These are phyloP conservation scores for Ctena decussata DNA, from an alignment of 2,888 invertebrate genomes.

Conservation along the genomic window DNA sequence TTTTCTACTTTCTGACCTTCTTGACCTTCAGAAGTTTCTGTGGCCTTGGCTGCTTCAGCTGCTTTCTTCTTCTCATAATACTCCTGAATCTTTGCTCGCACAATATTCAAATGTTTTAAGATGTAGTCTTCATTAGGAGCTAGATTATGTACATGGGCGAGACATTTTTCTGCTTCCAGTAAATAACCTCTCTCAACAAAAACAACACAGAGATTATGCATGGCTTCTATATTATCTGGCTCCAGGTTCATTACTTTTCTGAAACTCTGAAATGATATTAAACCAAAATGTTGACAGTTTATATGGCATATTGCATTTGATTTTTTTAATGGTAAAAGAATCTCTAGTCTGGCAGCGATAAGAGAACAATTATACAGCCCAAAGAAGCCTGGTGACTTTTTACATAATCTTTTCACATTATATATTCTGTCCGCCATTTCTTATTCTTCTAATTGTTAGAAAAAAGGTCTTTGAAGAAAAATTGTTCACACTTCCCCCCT, in stretches of 20 bases:
- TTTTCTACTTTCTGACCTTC: conserved; percentile 14
- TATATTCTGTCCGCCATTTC: too few relatives aligned
- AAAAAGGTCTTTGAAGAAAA: too few relatives aligned
- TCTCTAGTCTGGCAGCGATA: too few relatives aligned
- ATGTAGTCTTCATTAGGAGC: conserved; percentile 98
- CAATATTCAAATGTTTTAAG: conserved; percentile 95
- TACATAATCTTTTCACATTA: too few relatives aligned
- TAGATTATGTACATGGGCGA: conserved; percentile 91
- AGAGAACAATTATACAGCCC: too few relatives aligned
- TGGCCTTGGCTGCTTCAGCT: conserved; percentile 14
- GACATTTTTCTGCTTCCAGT: conserved; percentile 94
- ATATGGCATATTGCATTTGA: too few relatives aligned
- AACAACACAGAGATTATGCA: conserved; percentile 98
- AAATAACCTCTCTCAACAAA: conserved; percentile 96
- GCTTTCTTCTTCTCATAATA: conserved; percentile 37
- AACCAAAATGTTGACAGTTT: too few relatives aligned
- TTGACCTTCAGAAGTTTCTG: conserved; percentile 4
- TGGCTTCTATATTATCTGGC: conserved; percentile 96
- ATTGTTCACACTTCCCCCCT: too few relatives aligned
- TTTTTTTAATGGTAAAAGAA: too few relatives aligned
- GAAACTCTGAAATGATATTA: conserved; percentile 93
- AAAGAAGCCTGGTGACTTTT: too few relatives aligned
- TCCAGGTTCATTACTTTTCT: conserved; percentile 95
- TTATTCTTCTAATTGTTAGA: too few relatives aligned
- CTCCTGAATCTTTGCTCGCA: conserved; percentile 89